Evolutionary conservation across 2,113 vertebrate species (phyloP), one percentile per base, ranked within the genome.

Genomic region (Panurus biarmicus): DNA sequence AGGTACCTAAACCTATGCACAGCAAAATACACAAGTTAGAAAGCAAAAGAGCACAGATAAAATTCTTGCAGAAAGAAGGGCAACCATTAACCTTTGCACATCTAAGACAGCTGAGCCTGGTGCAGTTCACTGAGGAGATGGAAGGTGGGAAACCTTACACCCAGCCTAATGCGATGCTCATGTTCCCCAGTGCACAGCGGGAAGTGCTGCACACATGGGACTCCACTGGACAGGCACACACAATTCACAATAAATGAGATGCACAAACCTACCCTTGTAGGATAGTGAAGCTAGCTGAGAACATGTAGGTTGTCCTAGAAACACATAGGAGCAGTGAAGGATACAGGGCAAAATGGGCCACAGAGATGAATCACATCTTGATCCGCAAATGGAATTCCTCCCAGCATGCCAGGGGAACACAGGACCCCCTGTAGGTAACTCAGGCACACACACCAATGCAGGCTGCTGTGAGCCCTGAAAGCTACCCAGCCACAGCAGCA

Each of bases 131-230:
- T 23, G 65, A 87, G 80, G 57, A 96, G 80, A 96, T 60, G 77
- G 86, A 84, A 94, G 65, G 65, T 4, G 21, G 57, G 89, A 91
- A 95, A 93, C 50, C 23, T 90, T 90, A 86, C 47, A 89, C 4
- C 1, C 40, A 78, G 31, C 8, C 71, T 89, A 79, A 85, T 61
- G 65, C 31, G 53, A 78, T 89, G 91, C 80, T 87, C 58, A 44
- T 54, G 62, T 87, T 92, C 35, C 89, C 40, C 64, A 77, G 9
- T 6, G 48, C 29, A 80, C n/a, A 71, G 36, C 5, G 4, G 48
- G n/a, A 83, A 80, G 50, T 12, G 54, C 42, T 35, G 17, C 31
- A 18, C 2, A 1, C 50, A 15, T 2, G 35, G 21, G 45, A 56
- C 72, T 73, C 48, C 50, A 58, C 40, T 29, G 45, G 50, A 64